A percentile compares a stretch with the other conserved stretches of the same genome.
Evolutionary conservation across 2,113 vertebrate genomes (phyloP).

Genomic region (Seriola aureovittata): DNA sequence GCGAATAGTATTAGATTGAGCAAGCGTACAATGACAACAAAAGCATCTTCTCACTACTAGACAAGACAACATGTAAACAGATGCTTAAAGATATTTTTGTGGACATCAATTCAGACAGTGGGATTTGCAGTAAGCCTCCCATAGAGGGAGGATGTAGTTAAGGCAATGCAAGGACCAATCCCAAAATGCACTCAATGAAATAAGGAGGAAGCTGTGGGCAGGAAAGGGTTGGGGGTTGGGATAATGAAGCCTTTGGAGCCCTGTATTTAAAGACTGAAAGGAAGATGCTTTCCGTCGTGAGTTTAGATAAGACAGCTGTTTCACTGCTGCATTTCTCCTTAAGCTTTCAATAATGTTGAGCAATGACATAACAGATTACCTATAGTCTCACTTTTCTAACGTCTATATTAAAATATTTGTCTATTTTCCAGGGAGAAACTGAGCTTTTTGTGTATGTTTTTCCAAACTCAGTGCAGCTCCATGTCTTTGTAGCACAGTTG

Average conservation of each 20-base stretch:
- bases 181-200: conserved; percentile 11
- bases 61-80: not conserved
- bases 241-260: not conserved
- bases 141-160: conserved; percentile 1
- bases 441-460: conserved; percentile 45
- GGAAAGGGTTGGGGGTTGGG: conserved; percentile 22
- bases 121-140: not conserved
- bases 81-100: not conserved
- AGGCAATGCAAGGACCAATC: conserved; percentile 4
- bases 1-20: not conserved
- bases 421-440: conserved; percentile 34
- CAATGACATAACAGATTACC: not conserved
- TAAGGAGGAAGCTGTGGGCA: conserved; percentile 29
- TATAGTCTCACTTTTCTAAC: not conserved
- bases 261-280: conserved; percentile 14
- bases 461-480: conserved; percentile 36
- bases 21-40: not conserved
- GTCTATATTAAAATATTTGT: conserved; percentile 23
- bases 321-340: not conserved
- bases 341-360: not conserved
- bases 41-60: not conserved
- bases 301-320: not conserved
- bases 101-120: not conserved
- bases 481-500: conserved; percentile 58
- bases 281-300: not conserved